These are phyloP conservation scores for Haemorhous mexicanus DNA, from an alignment of 2,113 vertebrate genomes.

Conservation along the genomic window DNA sequence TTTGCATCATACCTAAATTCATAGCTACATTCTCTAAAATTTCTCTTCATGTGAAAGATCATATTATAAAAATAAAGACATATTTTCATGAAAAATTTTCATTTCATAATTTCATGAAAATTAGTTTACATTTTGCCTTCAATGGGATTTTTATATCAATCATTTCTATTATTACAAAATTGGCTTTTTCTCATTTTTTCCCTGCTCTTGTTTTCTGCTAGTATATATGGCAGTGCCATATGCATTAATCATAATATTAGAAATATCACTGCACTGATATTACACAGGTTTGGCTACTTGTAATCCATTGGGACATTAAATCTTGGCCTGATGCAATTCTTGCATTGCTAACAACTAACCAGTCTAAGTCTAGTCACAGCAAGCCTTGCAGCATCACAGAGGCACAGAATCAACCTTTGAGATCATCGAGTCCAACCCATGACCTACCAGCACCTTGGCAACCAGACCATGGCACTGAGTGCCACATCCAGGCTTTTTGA, in stretches of 20 bases:
- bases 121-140: neutral
- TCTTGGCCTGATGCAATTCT: neutral
- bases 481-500: neutral
- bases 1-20: neutral
- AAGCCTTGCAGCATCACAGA: neutral
- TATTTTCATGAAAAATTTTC: neutral
- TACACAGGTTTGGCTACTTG: neutral
- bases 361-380: neutral
- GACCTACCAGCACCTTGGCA: neutral
- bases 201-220: neutral
- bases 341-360: neutral
- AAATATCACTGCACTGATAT: neutral
- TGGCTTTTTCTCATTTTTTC: neutral
- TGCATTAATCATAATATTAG: neutral
- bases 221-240: neutral
- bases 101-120: too few relatives aligned
- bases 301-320: neutral
- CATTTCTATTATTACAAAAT: neutral
- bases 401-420: neutral
- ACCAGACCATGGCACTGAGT: neutral
- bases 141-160: neutral
- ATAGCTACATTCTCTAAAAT: neutral
- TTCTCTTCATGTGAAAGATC: neutral
- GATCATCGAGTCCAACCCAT: rapidly evolving
- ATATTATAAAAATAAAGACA: neutral